These are phyloP conservation scores for Petrocephalus zakoni DNA, from an alignment of 2,113 vertebrate species.

Conservation along the genomic window DNA sequence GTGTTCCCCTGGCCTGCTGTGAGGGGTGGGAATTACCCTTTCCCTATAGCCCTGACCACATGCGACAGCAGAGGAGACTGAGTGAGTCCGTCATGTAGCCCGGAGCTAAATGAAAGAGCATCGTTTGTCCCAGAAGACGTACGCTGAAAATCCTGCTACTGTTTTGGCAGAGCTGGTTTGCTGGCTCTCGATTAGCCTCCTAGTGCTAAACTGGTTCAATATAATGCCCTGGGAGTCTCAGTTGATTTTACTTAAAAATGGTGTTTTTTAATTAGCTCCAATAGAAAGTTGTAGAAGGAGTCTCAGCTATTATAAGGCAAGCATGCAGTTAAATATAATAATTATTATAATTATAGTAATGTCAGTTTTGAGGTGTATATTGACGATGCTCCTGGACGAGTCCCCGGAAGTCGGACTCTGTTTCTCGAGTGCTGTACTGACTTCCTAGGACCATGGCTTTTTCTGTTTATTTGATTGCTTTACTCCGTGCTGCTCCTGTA, in stretches of 20 bases:
- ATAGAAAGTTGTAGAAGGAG: neutral
- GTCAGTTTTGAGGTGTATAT: neutral
- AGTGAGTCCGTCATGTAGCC: neutral
- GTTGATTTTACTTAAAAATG: slow-evolving; percentile 9
- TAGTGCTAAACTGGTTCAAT: slow-evolving; percentile 1
- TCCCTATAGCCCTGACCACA: neutral
- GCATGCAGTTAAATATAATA: neutral
- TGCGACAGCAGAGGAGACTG: neutral
- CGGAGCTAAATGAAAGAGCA: neutral
- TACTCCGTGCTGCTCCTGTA: neutral
- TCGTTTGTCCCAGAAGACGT: neutral
- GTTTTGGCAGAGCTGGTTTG: neutral
- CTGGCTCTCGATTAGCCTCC: neutral
- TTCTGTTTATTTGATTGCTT: neutral
- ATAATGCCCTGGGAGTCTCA: neutral
- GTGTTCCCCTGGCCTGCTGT: neutral
- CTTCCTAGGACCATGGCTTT: neutral
- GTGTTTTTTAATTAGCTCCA: neutral
- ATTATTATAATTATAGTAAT: neutral
- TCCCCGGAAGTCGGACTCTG: neutral
- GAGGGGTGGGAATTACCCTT: slow-evolving; percentile 4
- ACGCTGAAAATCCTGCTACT: neutral
- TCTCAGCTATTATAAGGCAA: neutral
- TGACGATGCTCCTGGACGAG: neutral
- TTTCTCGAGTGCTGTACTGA: neutral